Percentiles rank a stretch among this genome's conserved stretches.
Evolutionary conservation across 1,140 invertebrate species (phyloP).

Genomic region (Ganaspis sp.): DNA sequence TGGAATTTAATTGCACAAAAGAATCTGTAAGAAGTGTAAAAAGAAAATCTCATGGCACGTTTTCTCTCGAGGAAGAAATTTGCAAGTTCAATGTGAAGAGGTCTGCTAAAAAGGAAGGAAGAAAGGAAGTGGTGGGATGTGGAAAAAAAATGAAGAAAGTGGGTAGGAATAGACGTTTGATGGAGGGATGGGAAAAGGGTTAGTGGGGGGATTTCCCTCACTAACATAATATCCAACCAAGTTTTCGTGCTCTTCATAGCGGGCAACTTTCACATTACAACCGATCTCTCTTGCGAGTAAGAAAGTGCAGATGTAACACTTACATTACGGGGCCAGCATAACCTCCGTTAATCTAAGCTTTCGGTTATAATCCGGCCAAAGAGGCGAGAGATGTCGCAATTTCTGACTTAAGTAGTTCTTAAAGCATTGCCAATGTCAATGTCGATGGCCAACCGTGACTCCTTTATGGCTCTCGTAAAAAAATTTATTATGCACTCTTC

Average conservation of each 20-base stretch:
- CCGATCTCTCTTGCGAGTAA: conserved; percentile 47
- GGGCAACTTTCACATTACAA: conserved; percentile 63
- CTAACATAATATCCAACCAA: conserved; percentile 43
- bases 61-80: conserved; percentile 26
- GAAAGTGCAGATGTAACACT: conserved; percentile 72
- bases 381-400: conserved; percentile 8
- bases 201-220: conserved; percentile 32
- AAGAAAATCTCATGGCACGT: not conserved
- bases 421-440: conserved; percentile 61
- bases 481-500: not conserved
- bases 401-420: conserved; percentile 22
- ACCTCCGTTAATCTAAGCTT: conserved; percentile 48
- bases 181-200: conserved; percentile 44
- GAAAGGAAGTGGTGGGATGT: conserved; percentile 5
- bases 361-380: conserved; percentile 1
- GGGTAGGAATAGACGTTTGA: not conserved
- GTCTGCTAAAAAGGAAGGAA: conserved; percentile 26
- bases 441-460: conserved; percentile 42
- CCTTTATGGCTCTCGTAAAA: not conserved
- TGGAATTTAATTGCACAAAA: not conserved
- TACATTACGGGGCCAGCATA: conserved; percentile 63
- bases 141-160: conserved; percentile 23
- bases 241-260: conserved; percentile 27
- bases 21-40: not conserved
- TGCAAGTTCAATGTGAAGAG: conserved; percentile 62